Base-by-base conservation (phyloP, 2,113 vertebrate genomes). In the Hippopotamus amphibius region DNA sequence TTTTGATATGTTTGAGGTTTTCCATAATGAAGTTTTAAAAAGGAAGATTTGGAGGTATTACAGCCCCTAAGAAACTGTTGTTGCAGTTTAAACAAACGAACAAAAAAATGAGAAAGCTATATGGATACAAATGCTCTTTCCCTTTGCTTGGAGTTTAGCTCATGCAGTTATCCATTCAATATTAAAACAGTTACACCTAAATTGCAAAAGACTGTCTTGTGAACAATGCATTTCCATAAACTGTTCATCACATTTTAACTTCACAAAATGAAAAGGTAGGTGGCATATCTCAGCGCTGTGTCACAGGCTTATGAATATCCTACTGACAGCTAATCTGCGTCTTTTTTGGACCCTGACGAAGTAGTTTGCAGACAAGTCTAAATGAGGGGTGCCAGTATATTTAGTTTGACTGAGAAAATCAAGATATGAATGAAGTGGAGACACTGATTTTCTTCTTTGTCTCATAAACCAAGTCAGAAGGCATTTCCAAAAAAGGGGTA, bases 161-260 rank as follows among this genome's bases (percentile, higher is more conserved):
- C 87, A 87, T 80, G n/a, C 28, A 83, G 7, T 92, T 93, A 80
- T 90, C 86, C 86, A 59, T 76, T 95, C 93, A 71, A 90, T 68
- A 30, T 81, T 88, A 61, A 77, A n/a, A 72, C 28, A 63, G 66
- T 84, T 80, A 72, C 55, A 71, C 61, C 68, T 85, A 33, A 85
- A 41, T 83, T 92, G 14, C 43, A 69, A 59, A 85, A 77, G 61
- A 88, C 37, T 80, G 7, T 86, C 80, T 87, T 89, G 37, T 48
- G 61, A 96, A 88, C 76, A 94, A 3, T 50, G 33, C 68, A 53
- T 88, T 93, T 87, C 85, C 59, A 76, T 88, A 84, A 96, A 72
- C 30, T 74, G 55, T 65, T 59, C 57, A 59, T 85, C 88, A 79
- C 66, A 65, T 79, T 86, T 92, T 88, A 96, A 59, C 74, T 84